Evolutionary conservation across 2,797 vertebrate species (phyloP).

Genomic region (Nyctalus aviator): DNA sequence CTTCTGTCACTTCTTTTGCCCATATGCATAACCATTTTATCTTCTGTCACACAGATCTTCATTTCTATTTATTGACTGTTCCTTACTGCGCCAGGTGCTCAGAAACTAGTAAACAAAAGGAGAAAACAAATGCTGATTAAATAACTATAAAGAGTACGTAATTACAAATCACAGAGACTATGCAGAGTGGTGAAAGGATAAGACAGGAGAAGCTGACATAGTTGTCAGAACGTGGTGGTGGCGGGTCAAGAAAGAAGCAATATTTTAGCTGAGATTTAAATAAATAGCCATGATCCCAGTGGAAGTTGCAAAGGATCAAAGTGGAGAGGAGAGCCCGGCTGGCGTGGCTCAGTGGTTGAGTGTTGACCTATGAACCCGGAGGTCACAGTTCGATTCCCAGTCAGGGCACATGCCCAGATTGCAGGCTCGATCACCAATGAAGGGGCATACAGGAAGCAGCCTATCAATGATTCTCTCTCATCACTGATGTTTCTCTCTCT

Average conservation of each 20-base stretch:
- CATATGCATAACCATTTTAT: slow-evolving; percentile 49
- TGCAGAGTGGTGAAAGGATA: not conserved
- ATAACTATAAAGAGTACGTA: not conserved
- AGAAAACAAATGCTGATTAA: slow-evolving; percentile 24
- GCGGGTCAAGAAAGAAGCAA: not conserved
- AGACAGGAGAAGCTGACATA: not conserved
- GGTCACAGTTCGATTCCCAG: too few relatives aligned
- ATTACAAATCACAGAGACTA: not conserved
- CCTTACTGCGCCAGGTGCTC: not conserved
- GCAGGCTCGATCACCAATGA: too few relatives aligned
- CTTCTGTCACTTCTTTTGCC: slow-evolving; percentile 35
- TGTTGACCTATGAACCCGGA: too few relatives aligned
- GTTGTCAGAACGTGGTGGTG: too few relatives aligned
- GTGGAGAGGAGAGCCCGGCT: not conserved
- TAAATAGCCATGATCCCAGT: not conserved
- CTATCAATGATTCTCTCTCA: too few relatives aligned
- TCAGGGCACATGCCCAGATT: too few relatives aligned
- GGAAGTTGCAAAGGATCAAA: not conserved
- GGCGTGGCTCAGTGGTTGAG: too few relatives aligned
- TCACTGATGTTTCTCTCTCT: too few relatives aligned
- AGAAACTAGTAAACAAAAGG: slow-evolving; percentile 25
- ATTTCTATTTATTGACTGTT: slow-evolving; percentile 8
- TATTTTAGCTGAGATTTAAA: not conserved
- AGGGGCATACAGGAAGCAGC: too few relatives aligned
- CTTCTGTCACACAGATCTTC: not conserved